Percentiles rank a stretch among this genome's conserved stretches.
These are phyloP conservation scores for Campylomormyrus numenius DNA, from an alignment of 2,113 vertebrate genomes.

Conservation along the genomic window DNA sequence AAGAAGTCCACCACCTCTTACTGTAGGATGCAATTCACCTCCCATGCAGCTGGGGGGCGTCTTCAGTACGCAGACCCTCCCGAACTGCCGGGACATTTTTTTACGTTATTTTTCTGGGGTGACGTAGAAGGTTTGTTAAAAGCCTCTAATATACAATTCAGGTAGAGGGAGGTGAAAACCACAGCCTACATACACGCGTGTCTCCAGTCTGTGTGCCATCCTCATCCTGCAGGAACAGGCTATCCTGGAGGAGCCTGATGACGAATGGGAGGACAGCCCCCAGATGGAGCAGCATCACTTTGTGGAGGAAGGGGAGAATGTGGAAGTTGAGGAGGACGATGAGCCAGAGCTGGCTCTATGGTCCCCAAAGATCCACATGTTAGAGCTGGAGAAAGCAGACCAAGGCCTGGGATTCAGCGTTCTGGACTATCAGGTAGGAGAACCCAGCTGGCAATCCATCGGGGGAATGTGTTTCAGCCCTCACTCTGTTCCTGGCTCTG, in stretches of 20 bases:
- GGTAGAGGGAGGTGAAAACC: neutral
- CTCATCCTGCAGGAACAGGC: conserved; percentile 17
- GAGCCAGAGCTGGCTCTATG: conserved; percentile 82
- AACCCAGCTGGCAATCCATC: neutral
- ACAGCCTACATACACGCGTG: neutral
- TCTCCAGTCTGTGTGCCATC: neutral
- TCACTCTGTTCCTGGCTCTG: neutral
- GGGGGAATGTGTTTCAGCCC: neutral
- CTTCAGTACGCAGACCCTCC: neutral
- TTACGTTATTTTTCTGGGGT: neutral
- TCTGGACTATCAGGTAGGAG: conserved; percentile 89
- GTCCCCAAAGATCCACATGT: conserved; percentile 74
- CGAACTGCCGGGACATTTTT: neutral
- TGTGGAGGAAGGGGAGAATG: conserved; percentile 38
- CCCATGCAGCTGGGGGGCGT: too few species aligned
- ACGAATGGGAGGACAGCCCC: conserved; percentile 1
- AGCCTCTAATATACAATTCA: neutral
- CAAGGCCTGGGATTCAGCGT: conserved; percentile 94
- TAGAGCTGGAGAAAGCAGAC: conserved; percentile 77
- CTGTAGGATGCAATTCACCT: neutral
- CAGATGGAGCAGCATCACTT: conserved; percentile 26
- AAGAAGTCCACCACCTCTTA: neutral
- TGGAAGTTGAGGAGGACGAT: conserved; percentile 56
- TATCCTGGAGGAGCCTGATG: conserved; percentile 32
- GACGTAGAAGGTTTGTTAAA: neutral